Evolutionary conservation across 1,140 invertebrate species (phyloP), one percentile per base, ranked within the genome.

Genomic region (Drosophila quadrilineata): DNA sequence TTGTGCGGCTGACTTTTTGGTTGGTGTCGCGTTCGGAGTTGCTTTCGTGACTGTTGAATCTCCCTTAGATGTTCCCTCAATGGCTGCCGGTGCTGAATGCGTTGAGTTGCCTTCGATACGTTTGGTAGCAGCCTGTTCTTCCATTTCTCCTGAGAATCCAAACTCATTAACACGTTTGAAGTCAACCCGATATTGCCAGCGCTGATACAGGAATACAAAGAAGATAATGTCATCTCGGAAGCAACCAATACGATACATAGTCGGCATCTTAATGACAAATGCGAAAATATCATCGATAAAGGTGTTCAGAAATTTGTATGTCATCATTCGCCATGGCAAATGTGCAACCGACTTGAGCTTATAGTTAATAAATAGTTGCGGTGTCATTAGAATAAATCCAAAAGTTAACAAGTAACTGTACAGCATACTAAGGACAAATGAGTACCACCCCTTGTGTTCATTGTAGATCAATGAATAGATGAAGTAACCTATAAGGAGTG

Each of bases 361-460:
- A 90, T 99, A 99, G 90, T 99, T 99, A 62, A 99, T 99, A 87
- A 99, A 99, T 36, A 99, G 90, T 89, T 99, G 98, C 5, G 98
- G 98, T 3, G 98, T 99, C 98, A 99, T 99, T 97, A 99, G 98
- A 45, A 99, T 99, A 87, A 99, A 99, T 50, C 98, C 99, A 91
- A 99, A 99, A 3, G 98, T 99, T 33, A 99, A 91, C 14, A 99
- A 91, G 90, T 99, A 99, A 53, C 99, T 98, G 91, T 99, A 99
- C 8, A 99, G 92, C 95, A 99, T 98, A 77, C 94, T 95, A 0
- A 99, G 91, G 9, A 98, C 91, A 89, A 97, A 99, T 89, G 92
- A 95, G 89, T 99, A 99, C 98, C 98, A 99, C 70, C 99, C 98
- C 90, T 97, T 98, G 89, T 99, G 99, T 90, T 99, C 98, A 48